A percentile compares a stretch with the other conserved stretches of the same genome.
Conservation (phyloP, 1,140 invertebrate genomes). For the Holotrichia oblita region DNA sequence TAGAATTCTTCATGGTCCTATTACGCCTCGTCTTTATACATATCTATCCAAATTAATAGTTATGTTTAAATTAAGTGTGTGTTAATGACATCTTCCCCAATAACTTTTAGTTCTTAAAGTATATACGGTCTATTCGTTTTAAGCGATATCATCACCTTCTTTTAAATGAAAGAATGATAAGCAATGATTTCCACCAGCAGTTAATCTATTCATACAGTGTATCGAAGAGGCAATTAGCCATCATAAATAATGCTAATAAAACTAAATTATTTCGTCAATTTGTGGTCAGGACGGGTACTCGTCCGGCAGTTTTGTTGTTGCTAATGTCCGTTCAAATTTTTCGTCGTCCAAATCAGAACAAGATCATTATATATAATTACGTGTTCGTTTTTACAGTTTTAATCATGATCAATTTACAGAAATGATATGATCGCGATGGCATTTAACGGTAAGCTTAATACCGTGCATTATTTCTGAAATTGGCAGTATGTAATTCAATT, state of each 20-base stretch:
- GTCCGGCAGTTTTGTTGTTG: neutral
- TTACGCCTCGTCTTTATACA: too few relatives aligned
- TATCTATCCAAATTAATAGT: too few relatives aligned
- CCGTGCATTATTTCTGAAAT: neutral
- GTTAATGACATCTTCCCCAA: too few relatives aligned
- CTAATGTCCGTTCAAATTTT: neutral
- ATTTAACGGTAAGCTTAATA: conserved; percentile 31
- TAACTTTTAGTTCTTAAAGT: too few relatives aligned
- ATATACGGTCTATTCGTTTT: too few relatives aligned
- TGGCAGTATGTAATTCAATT: conserved; percentile 24
- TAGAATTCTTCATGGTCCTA: too few relatives aligned
- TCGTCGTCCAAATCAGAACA: conserved; percentile 3
- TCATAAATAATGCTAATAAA: conserved; percentile 4
- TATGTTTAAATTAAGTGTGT: too few relatives aligned
- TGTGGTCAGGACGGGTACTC: neutral
- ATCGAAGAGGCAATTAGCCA: neutral
- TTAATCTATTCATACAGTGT: neutral
- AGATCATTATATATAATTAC: conserved; percentile 33
- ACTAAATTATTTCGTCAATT: conserved; percentile 24
- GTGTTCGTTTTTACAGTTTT: conserved; percentile 34
- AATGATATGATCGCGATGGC: conserved; percentile 12
- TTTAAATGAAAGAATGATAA: neutral
- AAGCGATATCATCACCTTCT: neutral
- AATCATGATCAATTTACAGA: conserved; percentile 23
- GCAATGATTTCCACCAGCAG: neutral